Evolutionary conservation across 2,888 invertebrate genomes (phyloP), one percentile per base, ranked within the genome.

Genomic region (Oscheius myriophilus): DNA sequence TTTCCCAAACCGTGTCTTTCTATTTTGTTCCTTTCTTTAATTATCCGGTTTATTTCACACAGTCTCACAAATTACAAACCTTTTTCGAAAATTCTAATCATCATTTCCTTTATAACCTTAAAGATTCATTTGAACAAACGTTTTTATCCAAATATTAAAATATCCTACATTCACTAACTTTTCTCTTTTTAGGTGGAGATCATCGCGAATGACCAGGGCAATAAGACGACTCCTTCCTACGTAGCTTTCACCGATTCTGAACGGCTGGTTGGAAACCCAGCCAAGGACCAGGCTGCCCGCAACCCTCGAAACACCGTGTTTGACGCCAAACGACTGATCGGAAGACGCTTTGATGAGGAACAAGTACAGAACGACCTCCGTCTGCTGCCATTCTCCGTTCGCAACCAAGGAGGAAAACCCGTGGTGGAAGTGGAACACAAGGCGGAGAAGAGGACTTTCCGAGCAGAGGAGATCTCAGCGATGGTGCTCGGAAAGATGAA

Each of bases 361-460:
- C 18, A 68, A 45, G 58, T 71, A 33, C 86, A 87, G 70, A 70
- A 80, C 9, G 86, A 86, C 72, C 83, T 84, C 78, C 82, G 82
- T 67, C 83, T 83, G 67, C 84, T 84, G 81, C 86, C 86, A 25
- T 86, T 86, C 70, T 78, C 81, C 42, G 74, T 86, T 58, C 80
- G 75, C 59, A 72, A 69, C 55, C 76, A 72, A 41, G 74, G 69
- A 26, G 73, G 74, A 16, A 80, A 80, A 54, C 80, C 81, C 51
- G 72, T 79, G 53, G 63, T 78, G 52, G 90, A 91, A 87, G 92
- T 93, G 25, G 89, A 92, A 73, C 94, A 93, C 90, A 94, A 94
- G 87, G 94, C 93, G 45, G 94, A 94, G 88, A 88, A 89, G 66
- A 95, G 94, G 87, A 91, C 91, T 12, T 86, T 84, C 75, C 77